Evolutionary conservation across 1,140 invertebrate genomes (phyloP).

Genomic region (Cydia amplana): DNA sequence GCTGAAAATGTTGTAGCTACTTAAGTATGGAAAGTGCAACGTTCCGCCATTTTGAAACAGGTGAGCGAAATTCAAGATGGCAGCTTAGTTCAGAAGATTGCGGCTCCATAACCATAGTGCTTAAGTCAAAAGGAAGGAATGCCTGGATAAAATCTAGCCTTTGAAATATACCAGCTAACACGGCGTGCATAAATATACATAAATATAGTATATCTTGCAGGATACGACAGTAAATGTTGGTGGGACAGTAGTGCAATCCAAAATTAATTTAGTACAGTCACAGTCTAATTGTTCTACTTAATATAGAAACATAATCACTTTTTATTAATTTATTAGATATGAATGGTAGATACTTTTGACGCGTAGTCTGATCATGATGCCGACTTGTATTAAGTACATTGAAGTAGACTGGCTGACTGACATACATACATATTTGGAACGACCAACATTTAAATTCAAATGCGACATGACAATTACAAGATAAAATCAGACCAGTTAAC

Average conservation of each 20-base stretch:
- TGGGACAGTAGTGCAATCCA: not conserved
- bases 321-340: too few species aligned
- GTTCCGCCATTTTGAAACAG: not conserved
- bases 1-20: too few species aligned
- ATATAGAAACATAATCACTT: too few species aligned
- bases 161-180: conserved; percentile 32
- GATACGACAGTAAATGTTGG: not conserved
- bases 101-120: conserved; percentile 11
- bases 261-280: not conserved
- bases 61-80: conserved; percentile 3
- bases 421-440: too few species aligned
- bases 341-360: too few species aligned
- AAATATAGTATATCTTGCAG: conserved; percentile 26
- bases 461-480: too few species aligned
- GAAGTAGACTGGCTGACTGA: too few species aligned
- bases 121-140: conserved; percentile 32
- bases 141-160: conserved; percentile 28
- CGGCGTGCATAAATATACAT: conserved; percentile 28
- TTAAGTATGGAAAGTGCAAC: not conserved
- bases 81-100: not conserved
- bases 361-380: too few species aligned
- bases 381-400: too few species aligned
- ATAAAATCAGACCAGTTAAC: too few species aligned
- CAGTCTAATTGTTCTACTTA: too few species aligned
- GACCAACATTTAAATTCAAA: too few species aligned